Percentiles rank a stretch among this genome's conserved stretches.
These are phyloP conservation scores for Lutjanus argentimaculatus DNA, from an alignment of 2,797 vertebrate species.

Conservation along the genomic window DNA sequence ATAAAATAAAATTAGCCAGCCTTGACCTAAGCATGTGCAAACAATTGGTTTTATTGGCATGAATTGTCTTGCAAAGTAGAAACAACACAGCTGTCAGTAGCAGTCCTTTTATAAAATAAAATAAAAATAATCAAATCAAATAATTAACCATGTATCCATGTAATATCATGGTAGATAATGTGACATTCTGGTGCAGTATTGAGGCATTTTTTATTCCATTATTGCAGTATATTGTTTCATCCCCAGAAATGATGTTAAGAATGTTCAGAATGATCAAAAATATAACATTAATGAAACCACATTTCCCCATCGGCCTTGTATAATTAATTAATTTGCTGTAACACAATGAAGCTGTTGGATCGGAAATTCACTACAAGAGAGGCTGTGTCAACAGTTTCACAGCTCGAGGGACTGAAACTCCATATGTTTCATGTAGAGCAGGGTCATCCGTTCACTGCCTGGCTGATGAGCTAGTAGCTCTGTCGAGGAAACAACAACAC, in stretches of 20 bases:
- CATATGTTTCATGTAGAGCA: constrained; percentile 40
- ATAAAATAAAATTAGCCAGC: too few relatives aligned
- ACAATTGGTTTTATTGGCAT: too few relatives aligned
- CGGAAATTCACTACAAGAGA: constrained; percentile 34
- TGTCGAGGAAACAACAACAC: constrained; percentile 40
- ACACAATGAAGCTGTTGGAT: constrained; percentile 47
- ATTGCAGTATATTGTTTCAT: too few relatives aligned
- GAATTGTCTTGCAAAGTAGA: too few relatives aligned
- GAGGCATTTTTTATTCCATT: too few relatives aligned
- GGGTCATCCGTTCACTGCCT: constrained; percentile 19
- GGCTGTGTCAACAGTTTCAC: constrained; percentile 40
- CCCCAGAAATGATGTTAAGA: background rate
- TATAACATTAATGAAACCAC: constrained; percentile 5
- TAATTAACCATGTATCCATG: too few relatives aligned
- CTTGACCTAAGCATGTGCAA: too few relatives aligned
- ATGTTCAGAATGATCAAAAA: constrained; percentile 30
- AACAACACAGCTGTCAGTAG: too few relatives aligned
- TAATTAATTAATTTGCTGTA: constrained; percentile 41
- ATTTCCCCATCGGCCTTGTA: constrained; percentile 23
- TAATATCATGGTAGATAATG: too few relatives aligned
- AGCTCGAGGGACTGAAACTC: constrained; percentile 44
- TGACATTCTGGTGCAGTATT: too few relatives aligned
- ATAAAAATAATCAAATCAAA: too few relatives aligned
- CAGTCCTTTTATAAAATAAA: too few relatives aligned
- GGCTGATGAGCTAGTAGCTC: constrained; percentile 41